Conservation (phyloP, 2,888 invertebrate genomes). For the Tortrix viridana region DNA sequence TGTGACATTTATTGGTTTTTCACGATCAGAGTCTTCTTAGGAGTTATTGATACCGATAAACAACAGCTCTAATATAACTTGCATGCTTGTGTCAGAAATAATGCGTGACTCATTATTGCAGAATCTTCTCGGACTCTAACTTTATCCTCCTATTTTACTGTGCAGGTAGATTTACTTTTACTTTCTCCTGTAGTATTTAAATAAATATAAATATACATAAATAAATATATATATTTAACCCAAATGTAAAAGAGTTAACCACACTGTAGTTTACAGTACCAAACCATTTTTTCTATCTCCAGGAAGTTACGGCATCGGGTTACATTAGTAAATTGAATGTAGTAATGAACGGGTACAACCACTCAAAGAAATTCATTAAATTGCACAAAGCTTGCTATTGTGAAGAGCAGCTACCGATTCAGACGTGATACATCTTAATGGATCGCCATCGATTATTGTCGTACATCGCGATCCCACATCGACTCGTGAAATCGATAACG, state of each 20-base stretch:
- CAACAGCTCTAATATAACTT: not conserved
- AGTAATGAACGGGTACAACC: conserved; percentile 28
- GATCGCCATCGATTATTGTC: conserved; percentile 49
- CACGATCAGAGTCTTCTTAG: not conserved
- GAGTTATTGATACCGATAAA: not conserved
- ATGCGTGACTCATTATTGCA: not conserved
- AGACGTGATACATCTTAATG: conserved; percentile 55
- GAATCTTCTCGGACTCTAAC: not conserved
- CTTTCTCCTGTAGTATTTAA: not conserved
- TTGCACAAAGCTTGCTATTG: conserved; percentile 57
- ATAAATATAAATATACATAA: not conserved
- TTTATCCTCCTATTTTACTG: not conserved
- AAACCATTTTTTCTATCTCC: not conserved
- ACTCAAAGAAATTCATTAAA: conserved; percentile 55
- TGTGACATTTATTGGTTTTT: conserved; percentile 4
- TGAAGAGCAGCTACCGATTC: conserved; percentile 51
- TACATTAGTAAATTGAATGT: conserved; percentile 25
- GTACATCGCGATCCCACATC: conserved; percentile 54
- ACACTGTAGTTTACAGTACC: not conserved
- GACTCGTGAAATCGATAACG: conserved; percentile 64
- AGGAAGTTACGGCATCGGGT: conserved; percentile 31
- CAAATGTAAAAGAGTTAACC: not conserved
- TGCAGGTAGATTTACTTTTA: too few relatives aligned
- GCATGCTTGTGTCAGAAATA: not conserved
- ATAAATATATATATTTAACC: not conserved